Base-by-base conservation (phyloP, 2,113 vertebrate genomes). In the Zosterops hypoxanthus region DNA sequence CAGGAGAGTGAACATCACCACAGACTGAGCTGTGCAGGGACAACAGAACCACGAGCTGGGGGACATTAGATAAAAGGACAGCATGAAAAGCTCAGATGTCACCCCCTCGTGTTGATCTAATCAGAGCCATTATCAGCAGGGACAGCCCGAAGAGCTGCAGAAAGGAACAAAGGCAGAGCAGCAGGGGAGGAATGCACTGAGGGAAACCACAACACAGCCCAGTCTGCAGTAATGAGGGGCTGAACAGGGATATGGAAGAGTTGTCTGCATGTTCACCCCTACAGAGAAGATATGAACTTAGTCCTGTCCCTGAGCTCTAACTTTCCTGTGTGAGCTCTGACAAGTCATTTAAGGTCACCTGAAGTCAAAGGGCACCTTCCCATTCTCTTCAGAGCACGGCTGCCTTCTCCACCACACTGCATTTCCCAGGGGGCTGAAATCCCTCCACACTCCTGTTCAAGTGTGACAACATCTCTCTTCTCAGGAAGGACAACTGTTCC, bases 1-100 rank as follows among this genome's bases (percentile, higher is more conserved):
- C 94, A 94, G 94, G 49, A 97, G 86, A 81, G 73, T n/a, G 93
- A 95, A 96, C 96, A 96, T 89, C 95, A 89, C 89, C 94, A 90
- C 96, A 95, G 92, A 92, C 60, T 10, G 53, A 71, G 72, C 80
- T 84, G 82, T 12, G 83, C 65, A 41, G 92, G 93, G 95, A 97
- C 88, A 88, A 84, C 88, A 92, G 86, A 92, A 86, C 92, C 77
- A 86, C 16, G 53, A 71, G 82, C 93, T 93, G 90, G 92, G 92
- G 95, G 88, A 90, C 92, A 9, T 60, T 1, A 94, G 88, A 96
- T 95, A 86, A 94, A 95, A 96, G 90, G 95, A 49, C 64, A 65
- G 72, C 86, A 90, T 50, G 78, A 49, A 68, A 81, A 92, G 90
- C 95, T 94, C 88, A 83, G 93, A 90, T 95, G 88, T 83, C 94